A percentile compares a stretch with the other conserved stretches of the same genome.
Evolutionary conservation across 2,113 vertebrate genomes (phyloP).

Genomic region (Talpa occidentalis): DNA sequence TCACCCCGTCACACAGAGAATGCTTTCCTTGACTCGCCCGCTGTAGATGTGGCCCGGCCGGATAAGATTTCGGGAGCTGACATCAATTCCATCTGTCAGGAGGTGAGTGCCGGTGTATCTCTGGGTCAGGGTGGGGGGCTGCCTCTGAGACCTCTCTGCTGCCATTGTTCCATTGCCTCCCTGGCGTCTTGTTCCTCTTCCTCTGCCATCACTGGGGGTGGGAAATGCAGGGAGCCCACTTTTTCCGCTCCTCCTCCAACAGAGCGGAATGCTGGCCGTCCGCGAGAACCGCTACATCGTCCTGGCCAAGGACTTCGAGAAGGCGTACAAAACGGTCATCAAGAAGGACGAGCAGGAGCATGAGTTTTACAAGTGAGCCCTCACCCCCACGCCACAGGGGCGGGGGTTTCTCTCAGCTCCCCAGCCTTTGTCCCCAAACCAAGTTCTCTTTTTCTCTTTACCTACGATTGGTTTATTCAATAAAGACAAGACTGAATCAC

Average conservation of each 20-base stretch:
- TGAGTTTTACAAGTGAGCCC: constrained; percentile 95
- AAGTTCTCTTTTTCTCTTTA: constrained; percentile 58
- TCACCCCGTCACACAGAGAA: not conserved
- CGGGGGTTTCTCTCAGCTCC: not conserved
- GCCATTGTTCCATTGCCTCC: not conserved
- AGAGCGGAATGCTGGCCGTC: constrained; percentile 96
- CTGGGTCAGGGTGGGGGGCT: not conserved
- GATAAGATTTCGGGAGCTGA: constrained; percentile 97
- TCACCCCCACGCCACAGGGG: not conserved
- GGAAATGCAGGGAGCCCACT: not conserved
- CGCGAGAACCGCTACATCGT: constrained; percentile 97
- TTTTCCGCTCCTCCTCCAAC: constrained; percentile 1
- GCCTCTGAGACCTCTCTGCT: not conserved
- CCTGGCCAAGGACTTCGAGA: constrained; percentile 96
- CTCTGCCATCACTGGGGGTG: not conserved
- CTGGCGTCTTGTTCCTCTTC: not conserved
- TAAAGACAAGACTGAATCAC: constrained; percentile 62
- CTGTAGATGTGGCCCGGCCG: constrained; percentile 93
- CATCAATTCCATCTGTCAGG: constrained; percentile 98
- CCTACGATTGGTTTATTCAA: constrained; percentile 63
- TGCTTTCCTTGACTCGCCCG: constrained; percentile 84
- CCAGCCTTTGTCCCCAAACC: constrained; percentile 31
- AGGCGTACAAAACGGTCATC: constrained; percentile 96
- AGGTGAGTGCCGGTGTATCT: constrained; percentile 86
- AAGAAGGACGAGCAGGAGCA: constrained; percentile 98